Percentiles rank a stretch among this genome's conserved stretches.
Conservation (phyloP, 1,140 invertebrate genomes). For the Myzus persicae region DNA sequence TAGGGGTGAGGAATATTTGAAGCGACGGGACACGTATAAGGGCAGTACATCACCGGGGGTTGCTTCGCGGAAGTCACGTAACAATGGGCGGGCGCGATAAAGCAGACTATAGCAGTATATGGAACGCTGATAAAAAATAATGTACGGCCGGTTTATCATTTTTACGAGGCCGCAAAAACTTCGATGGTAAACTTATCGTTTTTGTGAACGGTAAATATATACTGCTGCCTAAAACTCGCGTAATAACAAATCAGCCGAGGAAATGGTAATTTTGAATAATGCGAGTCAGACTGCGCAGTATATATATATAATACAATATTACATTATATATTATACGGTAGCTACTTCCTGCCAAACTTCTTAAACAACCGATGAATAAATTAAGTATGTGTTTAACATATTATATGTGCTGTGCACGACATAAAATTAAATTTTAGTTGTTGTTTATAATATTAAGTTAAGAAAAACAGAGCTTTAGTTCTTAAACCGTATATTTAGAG, state of each 20-base stretch:
- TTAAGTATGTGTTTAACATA: constrained; percentile 32
- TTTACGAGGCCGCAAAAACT: constrained; percentile 56
- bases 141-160: constrained; percentile 56
- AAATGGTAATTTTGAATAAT: constrained; percentile 31
- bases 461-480: constrained; percentile 13
- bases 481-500: not conserved
- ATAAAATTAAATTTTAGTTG: not conserved
- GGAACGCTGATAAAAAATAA: constrained; percentile 54
- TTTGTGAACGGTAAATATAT: not conserved
- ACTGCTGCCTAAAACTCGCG: not conserved
- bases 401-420: not conserved
- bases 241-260: constrained; percentile 39
- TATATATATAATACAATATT: not conserved
- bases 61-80: constrained; percentile 47
- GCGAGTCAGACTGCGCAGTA: too few species aligned
- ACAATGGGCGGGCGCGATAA: constrained; percentile 56
- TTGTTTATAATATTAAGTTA: not conserved
- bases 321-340: too few species aligned
- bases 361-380: constrained; percentile 42
- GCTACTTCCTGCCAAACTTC: constrained; percentile 1
- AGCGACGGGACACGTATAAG: constrained; percentile 48
- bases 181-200: constrained; percentile 51
- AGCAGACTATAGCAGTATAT: constrained; percentile 3
- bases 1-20: not conserved
- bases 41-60: constrained; percentile 47